Evolutionary conservation across 2,888 invertebrate genomes (phyloP).

Genomic region (Lacanobia oleracea): DNA sequence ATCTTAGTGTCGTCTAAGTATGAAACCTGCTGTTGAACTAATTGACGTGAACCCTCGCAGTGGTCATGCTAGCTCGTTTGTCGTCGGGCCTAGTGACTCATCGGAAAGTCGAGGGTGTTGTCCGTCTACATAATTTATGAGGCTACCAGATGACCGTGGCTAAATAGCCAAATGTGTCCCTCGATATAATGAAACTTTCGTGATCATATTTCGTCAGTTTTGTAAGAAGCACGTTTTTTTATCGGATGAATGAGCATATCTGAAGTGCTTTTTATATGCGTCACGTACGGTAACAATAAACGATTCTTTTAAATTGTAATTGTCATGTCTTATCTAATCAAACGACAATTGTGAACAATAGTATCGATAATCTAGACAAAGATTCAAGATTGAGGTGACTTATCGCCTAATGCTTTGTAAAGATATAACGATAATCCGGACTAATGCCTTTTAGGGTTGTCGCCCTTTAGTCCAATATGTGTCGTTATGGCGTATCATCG

Average conservation of each 20-base stretch:
- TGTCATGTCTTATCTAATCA: slow-evolving; percentile 55
- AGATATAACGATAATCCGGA: slow-evolving; percentile 86
- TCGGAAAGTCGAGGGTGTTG: slow-evolving; percentile 78
- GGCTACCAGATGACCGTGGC: slow-evolving; percentile 75
- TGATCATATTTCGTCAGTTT: slow-evolving; percentile 17
- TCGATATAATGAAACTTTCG: slow-evolving; percentile 28
- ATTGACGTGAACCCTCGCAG: slow-evolving; percentile 77
- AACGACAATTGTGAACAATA: slow-evolving; percentile 59
- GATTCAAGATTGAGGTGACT: slow-evolving; percentile 83
- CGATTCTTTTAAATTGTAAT: slow-evolving; percentile 42
- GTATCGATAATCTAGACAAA: slow-evolving; percentile 71
- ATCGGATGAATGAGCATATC: slow-evolving; percentile 13
- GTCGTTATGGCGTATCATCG: slow-evolving; percentile 69
- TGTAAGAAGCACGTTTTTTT: not conserved
- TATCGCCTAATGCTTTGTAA: slow-evolving; percentile 84
- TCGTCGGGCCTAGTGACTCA: slow-evolving; percentile 82
- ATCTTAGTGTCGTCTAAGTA: slow-evolving; percentile 63
- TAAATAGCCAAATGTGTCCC: slow-evolving; percentile 64
- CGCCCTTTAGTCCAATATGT: slow-evolving; percentile 81
- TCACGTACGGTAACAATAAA: slow-evolving; percentile 23
- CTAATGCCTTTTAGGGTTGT: slow-evolving; percentile 82
- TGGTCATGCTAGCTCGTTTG: slow-evolving; percentile 81
- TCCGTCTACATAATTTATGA: slow-evolving; percentile 75
- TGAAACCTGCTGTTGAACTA: slow-evolving; percentile 73
- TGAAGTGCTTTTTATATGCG: slow-evolving; percentile 6